Evolutionary conservation across 2,797 vertebrate species (phyloP).

Genomic region (Periparus ater): DNA sequence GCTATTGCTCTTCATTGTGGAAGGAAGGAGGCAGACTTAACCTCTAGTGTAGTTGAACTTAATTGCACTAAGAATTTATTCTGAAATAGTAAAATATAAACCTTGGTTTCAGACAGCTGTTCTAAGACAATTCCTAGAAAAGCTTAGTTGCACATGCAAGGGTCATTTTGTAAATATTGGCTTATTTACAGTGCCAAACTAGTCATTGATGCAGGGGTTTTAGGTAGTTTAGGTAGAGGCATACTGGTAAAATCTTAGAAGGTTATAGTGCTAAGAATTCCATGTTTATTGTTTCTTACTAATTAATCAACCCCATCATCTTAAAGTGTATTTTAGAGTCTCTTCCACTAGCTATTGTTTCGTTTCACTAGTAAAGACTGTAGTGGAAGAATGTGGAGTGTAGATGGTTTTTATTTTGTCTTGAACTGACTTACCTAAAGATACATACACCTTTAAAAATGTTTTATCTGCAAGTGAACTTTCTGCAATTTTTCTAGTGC

Average conservation of each 20-base stretch:
- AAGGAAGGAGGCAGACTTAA: background rate
- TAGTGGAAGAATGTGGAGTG: background rate
- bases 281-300: background rate
- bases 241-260: background rate
- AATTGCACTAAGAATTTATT: background rate
- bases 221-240: background rate
- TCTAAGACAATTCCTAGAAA: background rate
- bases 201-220: fast-evolving
- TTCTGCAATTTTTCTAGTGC: background rate
- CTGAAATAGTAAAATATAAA: background rate
- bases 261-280: background rate
- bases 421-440: background rate
- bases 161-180: background rate
- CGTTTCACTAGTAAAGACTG: background rate
- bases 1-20: background rate
- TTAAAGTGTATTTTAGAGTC: background rate
- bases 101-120: background rate
- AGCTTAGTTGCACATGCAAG: background rate
- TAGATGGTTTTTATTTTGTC: background rate
- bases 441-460: background rate
- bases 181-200: background rate
- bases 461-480: background rate
- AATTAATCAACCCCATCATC: background rate
- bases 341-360: background rate
- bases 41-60: background rate